Conservation (phyloP, 2,888 invertebrate species). For the Rhorus exstirpatorius region DNA sequence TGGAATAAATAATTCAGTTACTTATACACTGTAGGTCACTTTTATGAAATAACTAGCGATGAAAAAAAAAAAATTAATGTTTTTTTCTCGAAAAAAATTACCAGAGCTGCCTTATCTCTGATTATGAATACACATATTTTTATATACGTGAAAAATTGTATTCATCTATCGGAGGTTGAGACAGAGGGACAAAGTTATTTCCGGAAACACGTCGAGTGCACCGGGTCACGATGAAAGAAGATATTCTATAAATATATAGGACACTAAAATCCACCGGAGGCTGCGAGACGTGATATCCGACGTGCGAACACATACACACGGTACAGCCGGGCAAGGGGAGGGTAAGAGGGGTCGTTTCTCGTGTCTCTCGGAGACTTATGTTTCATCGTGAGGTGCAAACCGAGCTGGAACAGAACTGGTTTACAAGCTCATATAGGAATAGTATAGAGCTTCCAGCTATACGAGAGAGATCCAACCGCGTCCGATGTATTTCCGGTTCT, state of each 20-base stretch:
- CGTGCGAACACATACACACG: conserved; percentile 44
- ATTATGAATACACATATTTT: background rate
- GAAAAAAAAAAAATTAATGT: background rate
- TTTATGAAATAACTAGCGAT: too few relatives aligned
- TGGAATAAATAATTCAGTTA: too few relatives aligned
- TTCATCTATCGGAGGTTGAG: conserved; percentile 23
- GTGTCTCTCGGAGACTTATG: conserved; percentile 48
- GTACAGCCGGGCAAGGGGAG: background rate
- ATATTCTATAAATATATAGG: conserved; percentile 67
- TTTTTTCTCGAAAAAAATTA: background rate
- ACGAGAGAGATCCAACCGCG: conserved; percentile 25
- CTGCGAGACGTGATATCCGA: conserved; percentile 54
- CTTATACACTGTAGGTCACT: too few relatives aligned
- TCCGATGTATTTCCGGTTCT: conserved; percentile 66
- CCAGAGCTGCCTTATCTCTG: background rate
- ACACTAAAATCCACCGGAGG: conserved; percentile 48
- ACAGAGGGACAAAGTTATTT: conserved; percentile 46
- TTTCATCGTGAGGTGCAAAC: conserved; percentile 61
- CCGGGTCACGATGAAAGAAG: conserved; percentile 64
- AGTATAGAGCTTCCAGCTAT: conserved; percentile 7
- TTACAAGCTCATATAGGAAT: conserved; percentile 47
- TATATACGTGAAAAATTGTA: background rate
- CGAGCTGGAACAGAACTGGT: conserved; percentile 66
- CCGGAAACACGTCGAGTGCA: conserved; percentile 53
- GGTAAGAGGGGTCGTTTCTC: conserved; percentile 37